These are phyloP conservation scores for Phymorhynchus buccinoides DNA, from an alignment of 1,140 invertebrate species.

Conservation along the genomic window DNA sequence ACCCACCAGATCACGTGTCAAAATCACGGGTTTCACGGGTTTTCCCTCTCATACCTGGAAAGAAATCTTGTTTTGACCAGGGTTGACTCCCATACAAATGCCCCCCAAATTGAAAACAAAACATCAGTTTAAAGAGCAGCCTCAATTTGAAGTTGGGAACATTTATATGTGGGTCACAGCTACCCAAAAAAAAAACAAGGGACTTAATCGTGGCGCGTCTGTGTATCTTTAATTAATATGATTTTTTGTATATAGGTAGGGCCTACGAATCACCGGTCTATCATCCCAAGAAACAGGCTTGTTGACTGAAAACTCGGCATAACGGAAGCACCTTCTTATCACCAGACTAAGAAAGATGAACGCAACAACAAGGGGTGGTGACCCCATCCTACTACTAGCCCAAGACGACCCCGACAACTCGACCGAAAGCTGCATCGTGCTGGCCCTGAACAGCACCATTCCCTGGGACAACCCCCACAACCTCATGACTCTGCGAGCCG, in stretches of 20 bases:
- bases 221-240: not conserved
- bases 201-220: too few relatives aligned
- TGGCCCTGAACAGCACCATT: not conserved
- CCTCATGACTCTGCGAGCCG: not conserved
- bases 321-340: not conserved
- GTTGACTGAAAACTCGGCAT: not conserved
- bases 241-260: not conserved
- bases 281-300: not conserved
- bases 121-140: too few relatives aligned
- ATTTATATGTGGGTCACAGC: too few relatives aligned
- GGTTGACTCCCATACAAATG: too few relatives aligned
- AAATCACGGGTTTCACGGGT: too few relatives aligned
- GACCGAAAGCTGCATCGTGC: not conserved
- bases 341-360: too few relatives aligned
- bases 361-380: not conserved
- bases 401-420: not conserved
- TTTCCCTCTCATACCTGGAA: too few relatives aligned
- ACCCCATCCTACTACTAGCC: not conserved
- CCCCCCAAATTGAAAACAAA: too few relatives aligned
- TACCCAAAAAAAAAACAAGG: too few relatives aligned
- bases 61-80: too few relatives aligned
- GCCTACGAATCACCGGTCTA: not conserved
- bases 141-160: too few relatives aligned
- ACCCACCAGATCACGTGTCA: too few relatives aligned
- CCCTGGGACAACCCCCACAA: constrained; percentile 19